A percentile compares a stretch with the other conserved stretches of the same genome.
Evolutionary conservation across 2,888 invertebrate genomes (phyloP).

Genomic region (Hetaerina titia): DNA sequence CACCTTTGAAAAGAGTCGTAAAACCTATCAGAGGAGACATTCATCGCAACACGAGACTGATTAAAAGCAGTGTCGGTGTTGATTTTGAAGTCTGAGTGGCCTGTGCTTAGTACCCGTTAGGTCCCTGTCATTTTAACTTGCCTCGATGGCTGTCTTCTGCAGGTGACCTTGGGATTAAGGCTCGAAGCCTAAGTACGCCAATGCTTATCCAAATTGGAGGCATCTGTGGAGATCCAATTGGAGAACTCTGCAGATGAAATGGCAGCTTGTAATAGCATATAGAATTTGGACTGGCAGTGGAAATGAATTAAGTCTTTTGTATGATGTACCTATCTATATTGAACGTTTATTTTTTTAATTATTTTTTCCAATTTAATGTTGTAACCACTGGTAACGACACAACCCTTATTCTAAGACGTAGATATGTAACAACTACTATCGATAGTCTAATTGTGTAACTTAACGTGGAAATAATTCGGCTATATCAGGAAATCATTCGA

Average conservation of each 20-base stretch:
- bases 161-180: background rate
- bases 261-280: background rate
- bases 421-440: no score
- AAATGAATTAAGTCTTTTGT: no score
- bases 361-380: no score
- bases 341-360: no score
- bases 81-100: background rate
- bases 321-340: no score
- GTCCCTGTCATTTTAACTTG: background rate
- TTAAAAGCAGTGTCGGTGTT: background rate
- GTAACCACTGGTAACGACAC: no score
- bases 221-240: no score
- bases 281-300: no score
- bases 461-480: no score
- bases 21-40: conserved; percentile 10
- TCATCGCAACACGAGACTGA: background rate
- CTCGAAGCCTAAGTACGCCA: background rate
- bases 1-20: background rate
- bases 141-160: background rate
- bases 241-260: background rate
- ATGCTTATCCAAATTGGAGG: background rate
- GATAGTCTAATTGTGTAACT: no score
- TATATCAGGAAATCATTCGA: no score
- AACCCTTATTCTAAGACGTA: no score
- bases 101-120: background rate